Evolutionary conservation across 2,888 invertebrate genomes (phyloP).

Genomic region (Protodeltote pygarga): DNA sequence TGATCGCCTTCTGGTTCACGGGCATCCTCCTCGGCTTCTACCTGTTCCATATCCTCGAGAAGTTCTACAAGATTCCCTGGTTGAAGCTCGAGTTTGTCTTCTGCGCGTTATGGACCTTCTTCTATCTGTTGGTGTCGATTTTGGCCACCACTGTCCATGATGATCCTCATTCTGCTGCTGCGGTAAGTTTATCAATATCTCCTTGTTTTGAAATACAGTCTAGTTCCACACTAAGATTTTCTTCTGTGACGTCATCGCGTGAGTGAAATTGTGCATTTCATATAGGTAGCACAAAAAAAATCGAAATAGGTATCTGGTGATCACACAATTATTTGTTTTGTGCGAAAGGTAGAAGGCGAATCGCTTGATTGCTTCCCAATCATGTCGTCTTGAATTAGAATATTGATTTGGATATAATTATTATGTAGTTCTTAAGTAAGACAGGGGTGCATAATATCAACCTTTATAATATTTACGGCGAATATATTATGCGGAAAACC

Average conservation of each 20-base stretch:
- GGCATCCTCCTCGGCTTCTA: conserved; percentile 92
- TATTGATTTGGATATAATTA: no score
- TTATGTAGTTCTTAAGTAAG: no score
- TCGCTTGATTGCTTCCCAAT: no score
- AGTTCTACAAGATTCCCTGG: conserved; percentile 95
- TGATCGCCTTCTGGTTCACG: conserved; percentile 95
- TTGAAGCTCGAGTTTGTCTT: conserved; percentile 93
- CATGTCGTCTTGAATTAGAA: no score
- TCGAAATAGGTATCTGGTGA: no score
- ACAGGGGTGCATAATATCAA: no score
- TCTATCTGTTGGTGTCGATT: conserved; percentile 92
- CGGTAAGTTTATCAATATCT: conserved; percentile 86
- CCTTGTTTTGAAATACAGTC: conserved; percentile 10
- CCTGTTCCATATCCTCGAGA: conserved; percentile 94
- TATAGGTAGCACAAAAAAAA: no score
- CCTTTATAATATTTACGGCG: no score
- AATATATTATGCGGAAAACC: no score
- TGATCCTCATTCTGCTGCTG: conserved; percentile 89
- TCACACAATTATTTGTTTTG: no score
- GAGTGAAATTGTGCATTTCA: no score
- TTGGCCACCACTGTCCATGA: conserved; percentile 88
- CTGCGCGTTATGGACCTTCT: conserved; percentile 90
- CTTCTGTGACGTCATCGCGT: background rate
- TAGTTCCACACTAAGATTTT: conserved; percentile 8
- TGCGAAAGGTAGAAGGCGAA: no score